Evolutionary conservation across 2,113 vertebrate genomes (phyloP).

Genomic region (Vidua chalybeata): DNA sequence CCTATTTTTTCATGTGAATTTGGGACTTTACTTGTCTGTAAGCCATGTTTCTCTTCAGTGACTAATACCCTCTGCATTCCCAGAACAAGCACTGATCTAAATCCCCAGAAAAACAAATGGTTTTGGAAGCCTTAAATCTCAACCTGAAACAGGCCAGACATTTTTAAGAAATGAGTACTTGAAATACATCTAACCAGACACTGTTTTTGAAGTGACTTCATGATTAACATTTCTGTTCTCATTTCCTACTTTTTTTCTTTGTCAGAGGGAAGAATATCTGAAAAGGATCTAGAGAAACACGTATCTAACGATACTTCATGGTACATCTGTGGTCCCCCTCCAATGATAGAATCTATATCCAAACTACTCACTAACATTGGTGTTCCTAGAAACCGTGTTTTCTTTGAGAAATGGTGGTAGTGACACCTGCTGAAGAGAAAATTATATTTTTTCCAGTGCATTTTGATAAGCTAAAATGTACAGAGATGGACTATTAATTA

Average conservation of each 20-base stretch:
- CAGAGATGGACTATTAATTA: neutral
- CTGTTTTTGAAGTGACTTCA: neutral
- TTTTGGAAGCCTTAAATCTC: neutral
- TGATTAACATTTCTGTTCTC: neutral
- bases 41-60: neutral
- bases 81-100: neutral
- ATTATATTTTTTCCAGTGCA: neutral
- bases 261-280: conserved; percentile 87
- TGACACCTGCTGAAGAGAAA: neutral
- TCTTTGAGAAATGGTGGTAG: conserved; percentile 99
- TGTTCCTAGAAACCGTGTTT: conserved; percentile 80
- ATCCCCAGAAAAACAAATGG: neutral
- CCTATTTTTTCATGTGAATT: neutral
- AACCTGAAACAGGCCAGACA: neutral
- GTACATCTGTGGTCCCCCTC: conserved; percentile 94
- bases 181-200: neutral
- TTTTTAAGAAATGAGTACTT: neutral
- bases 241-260: conserved; percentile 33
- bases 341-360: conserved; percentile 91
- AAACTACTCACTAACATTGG: conserved; percentile 76
- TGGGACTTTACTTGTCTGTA: neutral
- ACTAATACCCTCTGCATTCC: neutral
- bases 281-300: conserved; percentile 75
- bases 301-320: conserved; percentile 84
- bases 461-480: neutral